These are phyloP conservation scores for Gila robusta DNA, from an alignment of 2,797 vertebrate species.

Conservation along the genomic window DNA sequence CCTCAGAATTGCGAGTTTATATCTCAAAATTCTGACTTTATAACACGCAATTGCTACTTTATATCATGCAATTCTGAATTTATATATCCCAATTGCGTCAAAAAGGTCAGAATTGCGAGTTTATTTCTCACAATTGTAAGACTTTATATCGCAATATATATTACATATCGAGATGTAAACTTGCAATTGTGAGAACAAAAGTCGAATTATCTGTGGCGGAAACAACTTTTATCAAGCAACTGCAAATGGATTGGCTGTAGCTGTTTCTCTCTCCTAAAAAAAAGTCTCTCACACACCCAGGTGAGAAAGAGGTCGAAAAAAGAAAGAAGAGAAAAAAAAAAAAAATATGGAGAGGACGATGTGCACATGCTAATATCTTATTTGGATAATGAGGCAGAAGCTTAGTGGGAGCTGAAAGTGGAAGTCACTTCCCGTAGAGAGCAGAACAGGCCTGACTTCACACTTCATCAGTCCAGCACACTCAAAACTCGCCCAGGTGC, in stretches of 20 bases:
- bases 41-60: no score
- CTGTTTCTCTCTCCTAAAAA: slow-evolving; percentile 16
- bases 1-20: no score
- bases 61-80: no score
- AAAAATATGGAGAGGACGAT: neutral
- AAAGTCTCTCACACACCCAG: slow-evolving; percentile 45
- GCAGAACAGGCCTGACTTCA: slow-evolving; percentile 53
- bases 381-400: slow-evolving; percentile 81
- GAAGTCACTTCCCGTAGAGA: slow-evolving; percentile 64
- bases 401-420: slow-evolving; percentile 65
- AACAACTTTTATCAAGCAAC: neutral
- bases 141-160: no score
- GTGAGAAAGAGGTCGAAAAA: slow-evolving; percentile 36
- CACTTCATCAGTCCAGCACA: slow-evolving; percentile 49
- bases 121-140: no score
- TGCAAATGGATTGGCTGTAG: slow-evolving; percentile 14
- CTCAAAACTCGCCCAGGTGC: slow-evolving; percentile 48
- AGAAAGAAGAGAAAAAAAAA: no score
- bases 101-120: no score
- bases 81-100: no score
- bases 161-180: no score
- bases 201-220: no score
- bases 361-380: slow-evolving; percentile 76
- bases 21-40: no score
- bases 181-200: no score